Base-by-base conservation (phyloP, 2,113 vertebrate genomes). In the Anser cygnoides region DNA sequence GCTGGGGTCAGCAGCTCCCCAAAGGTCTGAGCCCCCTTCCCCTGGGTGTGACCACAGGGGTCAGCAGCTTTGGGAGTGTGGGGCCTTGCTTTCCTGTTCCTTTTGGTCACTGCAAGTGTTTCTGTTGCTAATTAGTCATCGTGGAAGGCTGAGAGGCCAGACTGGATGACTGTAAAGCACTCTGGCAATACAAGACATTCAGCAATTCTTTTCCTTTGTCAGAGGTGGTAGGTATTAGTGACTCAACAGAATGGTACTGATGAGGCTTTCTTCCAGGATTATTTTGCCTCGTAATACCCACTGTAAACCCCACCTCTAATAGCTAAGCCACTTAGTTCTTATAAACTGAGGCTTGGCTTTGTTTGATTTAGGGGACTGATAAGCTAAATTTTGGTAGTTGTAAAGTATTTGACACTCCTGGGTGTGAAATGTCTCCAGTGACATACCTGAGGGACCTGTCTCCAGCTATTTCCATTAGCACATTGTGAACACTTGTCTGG, bases 381-480 rank as follows among this genome's bases (percentile, higher is more conserved):
- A 1, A 59, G 80, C 44, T 65, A 0, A 6, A 11, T 76, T 63
- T 46, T 1, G 2, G 43, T 5, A 59, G 1, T 2, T n/a, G 31
- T 33, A 6, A 71, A 52, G 74, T 11, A 0, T 50, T 4, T 1
- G 13, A 0, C 7, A 6, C 46, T 11, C 29, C 14, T 9, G 78
- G 54, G 23, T 2, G 8, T 4, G 63, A 68, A 57, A 9, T 22
- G 58, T 21, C 55, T 31, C 46, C 49, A 10, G 62, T 15, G 70
- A 3, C 6, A 1, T 20, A 15, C 44, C 6, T 0, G 10, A 31
- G 81, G 89, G 62, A 84, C 44, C 25, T 17, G 55, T 41, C 66
- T 88, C 61, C 37, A 2, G 0, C 14, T 19, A 37, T 0, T 39
- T 4, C 70, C 67, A 3, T 3, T 7, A 3, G 81, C 3, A 16